phyloP scores from a whole-genome alignment of 2,888 invertebrate species.

The Chesias legatella region DNA sequence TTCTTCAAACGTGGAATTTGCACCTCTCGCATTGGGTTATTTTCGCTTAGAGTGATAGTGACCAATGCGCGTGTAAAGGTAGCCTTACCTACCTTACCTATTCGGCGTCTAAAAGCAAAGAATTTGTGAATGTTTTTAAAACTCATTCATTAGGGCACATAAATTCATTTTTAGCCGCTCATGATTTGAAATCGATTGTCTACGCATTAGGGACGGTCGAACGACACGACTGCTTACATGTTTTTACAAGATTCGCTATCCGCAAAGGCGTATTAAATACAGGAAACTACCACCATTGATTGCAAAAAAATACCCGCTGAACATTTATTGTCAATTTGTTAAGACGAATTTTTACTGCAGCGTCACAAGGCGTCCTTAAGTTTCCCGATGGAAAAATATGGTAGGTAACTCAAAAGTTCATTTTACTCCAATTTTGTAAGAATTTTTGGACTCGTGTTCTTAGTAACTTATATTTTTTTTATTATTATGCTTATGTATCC shows the following conservation, averaged over 20 bases:
- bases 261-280: constrained; percentile 19
- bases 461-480: too few species aligned
- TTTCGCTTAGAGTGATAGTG: too few species aligned
- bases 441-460: constrained; percentile 3
- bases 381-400: constrained; percentile 18
- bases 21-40: too few species aligned
- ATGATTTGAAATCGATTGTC: constrained; percentile 45
- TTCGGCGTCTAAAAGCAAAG: too few species aligned
- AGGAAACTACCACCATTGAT: constrained; percentile 28
- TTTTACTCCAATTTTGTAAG: constrained; percentile 10
- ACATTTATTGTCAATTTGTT: constrained; percentile 13
- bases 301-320: constrained; percentile 7
- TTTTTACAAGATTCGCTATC: constrained; percentile 27
- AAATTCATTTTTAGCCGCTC: constrained; percentile 31
- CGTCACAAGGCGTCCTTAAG: constrained; percentile 6
- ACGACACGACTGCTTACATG: constrained; percentile 32
- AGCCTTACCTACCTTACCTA: too few species aligned
- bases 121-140: too few species aligned
- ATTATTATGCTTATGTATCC: too few species aligned
- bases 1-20: too few species aligned
- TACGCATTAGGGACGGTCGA: constrained; percentile 44
- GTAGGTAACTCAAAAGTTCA: constrained; percentile 10
- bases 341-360: constrained; percentile 9
- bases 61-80: too few species aligned
- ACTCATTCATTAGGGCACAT: constrained; percentile 21